Percentiles rank a stretch among this genome's conserved stretches.
These are phyloP conservation scores for Diarsia dahlii DNA, from an alignment of 2,888 invertebrate species.

Conservation along the genomic window DNA sequence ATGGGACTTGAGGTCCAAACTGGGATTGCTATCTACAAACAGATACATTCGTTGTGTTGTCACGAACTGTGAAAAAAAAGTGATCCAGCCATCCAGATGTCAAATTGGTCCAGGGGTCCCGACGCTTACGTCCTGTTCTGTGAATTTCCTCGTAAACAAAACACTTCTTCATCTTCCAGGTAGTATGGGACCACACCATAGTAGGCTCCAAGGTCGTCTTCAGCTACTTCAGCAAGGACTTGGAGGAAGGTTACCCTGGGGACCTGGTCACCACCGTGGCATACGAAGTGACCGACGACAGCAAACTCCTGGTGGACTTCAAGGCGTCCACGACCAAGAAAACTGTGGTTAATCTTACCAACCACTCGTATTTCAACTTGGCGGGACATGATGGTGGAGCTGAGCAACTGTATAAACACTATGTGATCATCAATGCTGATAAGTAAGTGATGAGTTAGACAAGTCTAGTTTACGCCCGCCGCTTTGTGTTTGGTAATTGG, in stretches of 20 bases:
- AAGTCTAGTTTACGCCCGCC: too few species aligned
- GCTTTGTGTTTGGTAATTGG: too few species aligned
- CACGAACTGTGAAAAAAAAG: too few species aligned
- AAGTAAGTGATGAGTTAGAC: conserved; percentile 80
- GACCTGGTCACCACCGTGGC: conserved; percentile 93
- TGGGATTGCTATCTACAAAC: too few species aligned
- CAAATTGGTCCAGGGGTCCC: too few species aligned
- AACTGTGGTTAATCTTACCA: conserved; percentile 97
- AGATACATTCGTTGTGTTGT: too few species aligned
- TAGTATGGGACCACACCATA: conserved; percentile 92
- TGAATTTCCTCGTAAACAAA: neutral
- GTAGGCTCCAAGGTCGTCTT: conserved; percentile 92
- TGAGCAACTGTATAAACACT: conserved; percentile 92
- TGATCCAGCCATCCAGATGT: too few species aligned
- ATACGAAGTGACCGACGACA: conserved; percentile 93
- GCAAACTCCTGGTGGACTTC: conserved; percentile 93
- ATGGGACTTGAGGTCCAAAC: too few species aligned
- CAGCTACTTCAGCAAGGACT: conserved; percentile 94
- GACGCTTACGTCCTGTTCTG: too few species aligned
- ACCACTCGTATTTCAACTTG: conserved; percentile 98
- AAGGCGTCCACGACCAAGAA: conserved; percentile 93
- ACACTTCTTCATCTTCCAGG: conserved; percentile 72
- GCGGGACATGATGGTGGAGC: conserved; percentile 95
- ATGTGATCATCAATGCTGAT: conserved; percentile 93
- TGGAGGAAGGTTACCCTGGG: conserved; percentile 98